A percentile compares a stretch with the other conserved stretches of the same genome.
These are phyloP conservation scores for Caiman crocodilus DNA, from an alignment of 2,797 vertebrate species.

Conservation along the genomic window DNA sequence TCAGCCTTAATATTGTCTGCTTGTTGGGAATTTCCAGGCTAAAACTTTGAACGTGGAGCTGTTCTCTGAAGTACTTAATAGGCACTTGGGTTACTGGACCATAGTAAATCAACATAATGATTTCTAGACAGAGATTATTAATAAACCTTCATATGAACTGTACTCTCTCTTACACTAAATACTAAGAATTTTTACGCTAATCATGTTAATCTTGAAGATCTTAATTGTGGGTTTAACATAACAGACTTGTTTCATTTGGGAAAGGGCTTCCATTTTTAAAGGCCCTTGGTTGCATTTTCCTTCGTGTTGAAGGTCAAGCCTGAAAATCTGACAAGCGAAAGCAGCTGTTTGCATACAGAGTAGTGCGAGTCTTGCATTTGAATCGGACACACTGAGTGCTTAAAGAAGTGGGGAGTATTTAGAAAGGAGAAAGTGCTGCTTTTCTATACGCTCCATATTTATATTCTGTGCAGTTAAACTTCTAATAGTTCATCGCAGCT, in stretches of 20 bases:
- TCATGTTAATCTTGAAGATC: neutral
- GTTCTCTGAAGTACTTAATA: neutral
- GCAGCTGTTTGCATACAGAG: neutral
- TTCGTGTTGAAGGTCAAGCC: neutral
- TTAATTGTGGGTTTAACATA: neutral
- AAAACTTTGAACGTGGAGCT: neutral
- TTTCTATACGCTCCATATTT: too few species aligned
- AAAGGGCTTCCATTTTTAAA: neutral
- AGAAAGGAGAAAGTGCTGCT: too few species aligned
- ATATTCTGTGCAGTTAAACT: too few species aligned
- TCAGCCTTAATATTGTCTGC: accelerated
- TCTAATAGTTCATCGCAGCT: too few species aligned
- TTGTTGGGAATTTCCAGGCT: accelerated
- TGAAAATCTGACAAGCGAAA: neutral
- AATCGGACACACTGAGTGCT: neutral
- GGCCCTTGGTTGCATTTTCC: neutral
- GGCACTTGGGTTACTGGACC: neutral
- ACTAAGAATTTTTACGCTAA: neutral
- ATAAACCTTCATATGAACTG: neutral
- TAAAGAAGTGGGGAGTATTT: neutral
- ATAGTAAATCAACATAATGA: accelerated
- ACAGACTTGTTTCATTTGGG: neutral
- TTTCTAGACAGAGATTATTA: neutral
- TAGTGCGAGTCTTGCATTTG: neutral
- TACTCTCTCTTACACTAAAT: neutral